A percentile compares a stretch with the other conserved stretches of the same genome.
Conservation (phyloP, 2,113 vertebrate species). For the Scophthalmus maximus region DNA sequence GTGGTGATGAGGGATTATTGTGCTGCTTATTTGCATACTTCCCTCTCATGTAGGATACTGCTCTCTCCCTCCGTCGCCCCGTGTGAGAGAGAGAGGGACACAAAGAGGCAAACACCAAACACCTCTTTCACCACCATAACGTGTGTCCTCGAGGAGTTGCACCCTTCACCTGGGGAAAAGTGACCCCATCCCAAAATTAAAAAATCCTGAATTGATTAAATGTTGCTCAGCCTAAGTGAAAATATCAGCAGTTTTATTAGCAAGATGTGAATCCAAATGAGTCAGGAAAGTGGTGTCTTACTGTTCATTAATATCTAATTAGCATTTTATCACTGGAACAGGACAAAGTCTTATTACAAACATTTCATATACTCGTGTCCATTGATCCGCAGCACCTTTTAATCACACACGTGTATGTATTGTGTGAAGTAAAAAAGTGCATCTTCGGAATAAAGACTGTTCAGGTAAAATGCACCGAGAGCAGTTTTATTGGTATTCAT, state of each 20-base stretch:
- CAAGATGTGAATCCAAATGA: not conserved
- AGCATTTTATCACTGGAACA: no score
- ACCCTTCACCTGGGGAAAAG: no score
- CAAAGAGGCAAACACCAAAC: not conserved
- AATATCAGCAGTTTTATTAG: not conserved
- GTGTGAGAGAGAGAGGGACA: not conserved
- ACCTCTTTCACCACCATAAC: not conserved
- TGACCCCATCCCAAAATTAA: no score
- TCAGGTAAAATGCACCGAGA: no score
- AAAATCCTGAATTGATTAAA: no score
- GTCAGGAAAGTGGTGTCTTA: not conserved
- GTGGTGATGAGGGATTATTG: slow-evolving; percentile 50
- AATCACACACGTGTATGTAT: no score
- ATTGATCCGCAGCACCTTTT: no score
- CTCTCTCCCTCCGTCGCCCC: not conserved
- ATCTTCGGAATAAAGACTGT: no score
- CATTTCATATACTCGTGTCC: no score
- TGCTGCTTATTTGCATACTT: slow-evolving; percentile 41
- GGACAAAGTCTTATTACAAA: no score
- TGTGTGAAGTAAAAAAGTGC: no score
- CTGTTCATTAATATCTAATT: not conserved
- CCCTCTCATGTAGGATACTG: slow-evolving; percentile 22
- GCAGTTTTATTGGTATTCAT: not conserved
- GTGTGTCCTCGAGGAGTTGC: not conserved
- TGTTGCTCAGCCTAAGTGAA: not conserved